Evolutionary conservation across 2,888 invertebrate species (phyloP), one percentile per base, ranked within the genome.

Genomic region (Cryptocephalus moraei): DNA sequence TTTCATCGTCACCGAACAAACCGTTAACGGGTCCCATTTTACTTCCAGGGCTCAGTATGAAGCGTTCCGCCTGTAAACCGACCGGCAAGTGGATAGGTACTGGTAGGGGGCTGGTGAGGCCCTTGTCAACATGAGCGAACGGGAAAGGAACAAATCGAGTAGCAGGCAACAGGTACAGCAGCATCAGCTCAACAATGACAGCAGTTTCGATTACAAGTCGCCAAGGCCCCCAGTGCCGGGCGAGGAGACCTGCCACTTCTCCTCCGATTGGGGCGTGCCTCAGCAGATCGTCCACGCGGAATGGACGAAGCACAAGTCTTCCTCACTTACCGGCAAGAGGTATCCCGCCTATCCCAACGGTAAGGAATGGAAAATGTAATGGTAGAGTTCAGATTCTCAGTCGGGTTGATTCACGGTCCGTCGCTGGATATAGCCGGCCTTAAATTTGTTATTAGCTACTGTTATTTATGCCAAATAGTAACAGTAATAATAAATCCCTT

Each of bases 141-240:
- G 60, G 42, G 62, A 62, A 14, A 53, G 48, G 12, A 44, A 47
- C 32, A 56, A 50, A 43, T 36, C 48, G 39, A 48, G 45, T 31
- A 41, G 43, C 14, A 50, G 48, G 48, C 47, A 41, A 14, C 47
- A 48, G 33, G 44, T 48, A 22, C 49, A 52, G 13, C 22, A 22
- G 22, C 52, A 54, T n/a, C 53, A 57, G 55, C 56, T 59, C 53
- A 57, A 53, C 56, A 59, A 67, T 62, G 66, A 65, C 50, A 57
- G 52, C 50, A 48, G 49, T 48, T 70, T 69, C 52, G 68, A 70
- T 56, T 80, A 81, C 72, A 82, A 82, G 75, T 80, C 82, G 72
- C 87, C 87, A 69, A 78, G 88, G 77, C 89, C 89, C 73, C 88
- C 88, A 65, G 86, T 88, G 68, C 83, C 86, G 65, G 88, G 87